phyloP scores from a whole-genome alignment of 1,140 invertebrate species.

The Kradibia gibbosae region DNA sequence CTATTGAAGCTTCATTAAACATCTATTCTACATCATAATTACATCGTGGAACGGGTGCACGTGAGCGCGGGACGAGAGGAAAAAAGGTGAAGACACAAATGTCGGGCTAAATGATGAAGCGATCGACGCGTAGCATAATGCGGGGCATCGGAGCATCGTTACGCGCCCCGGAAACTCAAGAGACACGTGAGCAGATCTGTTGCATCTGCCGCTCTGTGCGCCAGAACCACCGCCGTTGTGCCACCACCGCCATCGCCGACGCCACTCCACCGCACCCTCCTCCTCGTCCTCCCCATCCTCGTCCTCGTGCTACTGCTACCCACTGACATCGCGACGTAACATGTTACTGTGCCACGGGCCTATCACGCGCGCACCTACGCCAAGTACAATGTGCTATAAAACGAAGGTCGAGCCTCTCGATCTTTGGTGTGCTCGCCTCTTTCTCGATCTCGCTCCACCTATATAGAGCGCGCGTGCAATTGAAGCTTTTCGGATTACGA shows the following conservation, averaged over 20 bases:
- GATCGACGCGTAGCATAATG: neutral
- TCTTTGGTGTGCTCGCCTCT: neutral
- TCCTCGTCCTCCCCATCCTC: slow-evolving; percentile 45
- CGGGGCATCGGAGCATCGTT: neutral
- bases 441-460: neutral
- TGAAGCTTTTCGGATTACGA: neutral
- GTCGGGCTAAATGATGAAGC: slow-evolving; percentile 7
- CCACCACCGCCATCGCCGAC: slow-evolving; percentile 50
- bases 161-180: slow-evolving; percentile 10
- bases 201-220: slow-evolving; percentile 64
- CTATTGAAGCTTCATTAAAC: neutral
- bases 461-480: neutral
- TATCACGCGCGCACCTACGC: slow-evolving; percentile 40
- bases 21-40: slow-evolving; percentile 11
- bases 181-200: slow-evolving; percentile 57
- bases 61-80: neutral
- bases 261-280: slow-evolving; percentile 45
- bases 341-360: slow-evolving; percentile 69
- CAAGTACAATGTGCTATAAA: neutral
- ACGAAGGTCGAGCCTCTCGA: neutral
- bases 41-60: neutral
- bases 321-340: slow-evolving; percentile 66
- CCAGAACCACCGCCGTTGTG: slow-evolving; percentile 51
- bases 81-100: neutral
- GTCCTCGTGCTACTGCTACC: slow-evolving; percentile 49